Evolutionary conservation across 2,113 vertebrate genomes (phyloP).

Genomic region (Uria aalge): DNA sequence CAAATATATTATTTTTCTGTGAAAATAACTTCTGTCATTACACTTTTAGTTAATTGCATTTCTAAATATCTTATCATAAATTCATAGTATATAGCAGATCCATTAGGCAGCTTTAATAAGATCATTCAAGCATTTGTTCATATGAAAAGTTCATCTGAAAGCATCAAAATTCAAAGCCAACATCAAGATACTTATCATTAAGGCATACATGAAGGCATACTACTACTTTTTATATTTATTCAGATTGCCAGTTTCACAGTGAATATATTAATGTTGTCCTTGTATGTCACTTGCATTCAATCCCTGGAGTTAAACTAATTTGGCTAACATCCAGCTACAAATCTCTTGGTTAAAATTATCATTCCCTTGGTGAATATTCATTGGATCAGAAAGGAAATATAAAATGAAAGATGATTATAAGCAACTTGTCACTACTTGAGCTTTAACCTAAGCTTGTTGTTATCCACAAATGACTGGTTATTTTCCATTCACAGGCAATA

Average conservation of each 20-base stretch:
- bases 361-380: constrained; percentile 72
- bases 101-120: constrained; percentile 44
- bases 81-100: constrained; percentile 19
- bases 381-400: constrained; percentile 47
- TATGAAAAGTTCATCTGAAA: constrained; percentile 31
- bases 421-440: constrained; percentile 24
- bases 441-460: constrained; percentile 48
- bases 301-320: constrained; percentile 60
- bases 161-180: constrained; percentile 36
- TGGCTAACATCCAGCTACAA: constrained; percentile 60
- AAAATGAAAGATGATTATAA: constrained; percentile 52
- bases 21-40: constrained; percentile 10
- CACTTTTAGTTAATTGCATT: constrained; percentile 23
- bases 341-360: constrained; percentile 65
- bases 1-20: constrained; percentile 20
- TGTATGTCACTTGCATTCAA: constrained; percentile 47
- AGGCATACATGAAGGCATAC: constrained; percentile 15
- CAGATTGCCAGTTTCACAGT: constrained; percentile 25
- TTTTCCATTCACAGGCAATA: background rate
- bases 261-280: constrained; percentile 61
- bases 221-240: constrained; percentile 40
- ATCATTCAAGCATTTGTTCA: constrained; percentile 50
- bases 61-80: constrained; percentile 44
- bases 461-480: background rate
- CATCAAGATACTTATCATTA: constrained; percentile 40